These are phyloP conservation scores for Cephalotes varians DNA, from an alignment of 2,888 invertebrate genomes.

Conservation along the genomic window DNA sequence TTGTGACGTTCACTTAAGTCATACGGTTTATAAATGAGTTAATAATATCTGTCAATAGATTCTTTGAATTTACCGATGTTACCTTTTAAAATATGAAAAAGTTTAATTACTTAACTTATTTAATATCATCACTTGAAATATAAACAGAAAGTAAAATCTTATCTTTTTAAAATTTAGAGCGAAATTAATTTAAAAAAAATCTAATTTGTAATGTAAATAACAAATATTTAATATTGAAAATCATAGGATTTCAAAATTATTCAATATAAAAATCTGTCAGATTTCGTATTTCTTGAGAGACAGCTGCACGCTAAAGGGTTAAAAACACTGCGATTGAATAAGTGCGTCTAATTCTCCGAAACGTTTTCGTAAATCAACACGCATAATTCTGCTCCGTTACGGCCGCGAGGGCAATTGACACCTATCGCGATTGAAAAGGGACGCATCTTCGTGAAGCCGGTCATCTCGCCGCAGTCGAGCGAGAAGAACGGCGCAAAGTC, in stretches of 20 bases:
- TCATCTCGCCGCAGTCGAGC: not conserved
- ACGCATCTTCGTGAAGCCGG: conserved; percentile 15
- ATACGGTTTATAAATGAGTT: not conserved
- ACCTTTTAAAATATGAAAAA: not conserved
- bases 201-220: not conserved
- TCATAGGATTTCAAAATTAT: not conserved
- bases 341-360: conserved; percentile 48
- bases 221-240: not conserved
- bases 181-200: not conserved
- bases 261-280: not conserved
- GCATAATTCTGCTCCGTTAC: conserved; percentile 32
- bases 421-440: conserved; percentile 53
- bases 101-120: not conserved
- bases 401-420: conserved; percentile 53
- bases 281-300: not conserved
- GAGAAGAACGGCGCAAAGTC: conserved; percentile 31
- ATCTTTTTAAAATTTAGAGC: not conserved
- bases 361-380: conserved; percentile 59
- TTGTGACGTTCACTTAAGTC: conserved; percentile 32
- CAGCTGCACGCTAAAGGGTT: conserved; percentile 1
- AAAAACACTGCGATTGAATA: conserved; percentile 27
- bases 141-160: not conserved
- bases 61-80: not conserved
- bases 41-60: conserved; percentile 12
- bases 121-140: not conserved